Evolutionary conservation across 1,140 invertebrate genomes (phyloP).

Genomic region (Euborellia annulipes): DNA sequence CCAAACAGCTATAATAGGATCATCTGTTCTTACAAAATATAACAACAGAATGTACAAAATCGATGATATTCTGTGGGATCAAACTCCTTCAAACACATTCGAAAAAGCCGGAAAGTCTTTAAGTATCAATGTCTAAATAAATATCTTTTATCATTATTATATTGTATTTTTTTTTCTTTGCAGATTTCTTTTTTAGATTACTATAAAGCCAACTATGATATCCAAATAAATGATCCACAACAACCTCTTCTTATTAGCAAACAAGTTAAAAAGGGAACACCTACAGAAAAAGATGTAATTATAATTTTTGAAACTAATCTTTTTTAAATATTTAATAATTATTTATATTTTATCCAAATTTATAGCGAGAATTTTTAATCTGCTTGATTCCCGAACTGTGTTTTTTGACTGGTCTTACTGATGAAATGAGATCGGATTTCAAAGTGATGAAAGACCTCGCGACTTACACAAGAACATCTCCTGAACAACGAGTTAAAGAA

Average conservation of each 20-base stretch:
- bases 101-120: too few species aligned
- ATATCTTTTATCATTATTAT: too few species aligned
- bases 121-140: too few species aligned
- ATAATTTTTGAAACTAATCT: too few species aligned
- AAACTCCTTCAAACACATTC: conserved; percentile 39
- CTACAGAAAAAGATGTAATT: too few species aligned
- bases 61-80: conserved; percentile 66
- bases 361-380: conserved; percentile 33
- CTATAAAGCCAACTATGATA: conserved; percentile 45
- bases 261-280: too few species aligned
- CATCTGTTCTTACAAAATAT: conserved; percentile 73
- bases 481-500: conserved; percentile 46
- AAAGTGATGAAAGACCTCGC: conserved; percentile 69
- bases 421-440: conserved; percentile 36
- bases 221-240: conserved; percentile 52
- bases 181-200: conserved; percentile 57
- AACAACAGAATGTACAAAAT: conserved; percentile 82
- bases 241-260: conserved; percentile 71
- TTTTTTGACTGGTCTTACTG: conserved; percentile 54
- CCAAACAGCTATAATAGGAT: conserved; percentile 42
- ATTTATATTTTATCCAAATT: too few species aligned
- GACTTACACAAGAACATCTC: conserved; percentile 55
- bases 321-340: too few species aligned
- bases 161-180: conserved; percentile 10
- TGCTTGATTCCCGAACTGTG: conserved; percentile 71